Evolutionary conservation across 2,888 invertebrate species (phyloP).

Genomic region (Deilephila porcellus): DNA sequence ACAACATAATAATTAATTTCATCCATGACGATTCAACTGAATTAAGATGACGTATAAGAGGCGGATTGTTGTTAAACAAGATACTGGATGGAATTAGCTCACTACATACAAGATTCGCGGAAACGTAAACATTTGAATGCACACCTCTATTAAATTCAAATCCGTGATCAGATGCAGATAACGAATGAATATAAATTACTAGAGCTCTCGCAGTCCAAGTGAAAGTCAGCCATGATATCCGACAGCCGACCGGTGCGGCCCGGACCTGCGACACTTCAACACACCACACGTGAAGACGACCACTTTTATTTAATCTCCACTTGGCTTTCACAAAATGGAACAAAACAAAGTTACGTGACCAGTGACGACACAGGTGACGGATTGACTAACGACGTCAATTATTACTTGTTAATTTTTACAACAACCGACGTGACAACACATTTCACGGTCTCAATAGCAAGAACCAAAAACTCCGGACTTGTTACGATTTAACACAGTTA

Average conservation of each 20-base stretch:
- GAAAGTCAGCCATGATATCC: constrained; percentile 71
- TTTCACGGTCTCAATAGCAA: background rate
- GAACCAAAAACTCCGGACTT: background rate
- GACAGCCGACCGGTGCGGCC: constrained; percentile 42
- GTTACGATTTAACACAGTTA: background rate
- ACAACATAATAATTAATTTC: constrained; percentile 3
- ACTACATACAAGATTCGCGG: constrained; percentile 40
- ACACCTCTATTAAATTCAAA: constrained; percentile 57
- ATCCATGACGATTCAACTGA: constrained; percentile 23
- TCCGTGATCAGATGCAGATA: constrained; percentile 71
- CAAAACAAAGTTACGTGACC: constrained; percentile 47
- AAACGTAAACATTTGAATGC: constrained; percentile 34
- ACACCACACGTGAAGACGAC: constrained; percentile 59
- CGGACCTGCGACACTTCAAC: constrained; percentile 64
- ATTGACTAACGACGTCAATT: background rate
- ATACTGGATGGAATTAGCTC: constrained; percentile 30
- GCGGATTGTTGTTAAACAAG: constrained; percentile 29
- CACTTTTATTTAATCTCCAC: constrained; percentile 61
- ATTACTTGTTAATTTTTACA: background rate
- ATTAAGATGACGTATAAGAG: constrained; percentile 28
- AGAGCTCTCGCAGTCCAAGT: constrained; percentile 60
- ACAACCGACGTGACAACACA: background rate
- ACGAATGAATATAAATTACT: constrained; percentile 69
- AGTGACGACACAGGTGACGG: constrained; percentile 9
- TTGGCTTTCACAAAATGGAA: constrained; percentile 63